Percentiles rank a stretch among this genome's conserved stretches.
Conservation (phyloP, 2,888 invertebrate genomes). For the Trimorus sp. region DNA sequence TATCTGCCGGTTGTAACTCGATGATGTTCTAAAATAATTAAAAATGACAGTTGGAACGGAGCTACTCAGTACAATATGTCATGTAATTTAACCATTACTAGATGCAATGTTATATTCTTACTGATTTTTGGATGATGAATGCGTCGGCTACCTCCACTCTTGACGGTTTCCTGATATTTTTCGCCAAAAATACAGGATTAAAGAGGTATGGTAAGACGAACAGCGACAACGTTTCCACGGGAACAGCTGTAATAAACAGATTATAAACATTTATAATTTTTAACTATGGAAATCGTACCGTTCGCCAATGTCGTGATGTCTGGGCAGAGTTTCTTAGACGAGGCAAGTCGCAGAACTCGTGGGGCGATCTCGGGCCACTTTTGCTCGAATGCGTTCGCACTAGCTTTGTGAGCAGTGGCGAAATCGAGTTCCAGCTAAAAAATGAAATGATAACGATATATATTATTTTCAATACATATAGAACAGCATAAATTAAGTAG, state of each 20-base stretch:
- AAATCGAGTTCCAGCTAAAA: background rate
- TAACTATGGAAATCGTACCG: no score
- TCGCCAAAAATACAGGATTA: slow-evolving; percentile 11
- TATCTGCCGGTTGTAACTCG: slow-evolving; percentile 6
- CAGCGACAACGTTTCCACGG: background rate
- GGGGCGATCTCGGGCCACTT: no score
- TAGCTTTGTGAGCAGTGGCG: no score
- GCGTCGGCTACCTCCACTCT: slow-evolving; percentile 19
- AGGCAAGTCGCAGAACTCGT: no score
- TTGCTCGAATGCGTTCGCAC: no score
- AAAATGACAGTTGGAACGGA: background rate
- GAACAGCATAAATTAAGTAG: no score
- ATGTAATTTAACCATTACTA: background rate
- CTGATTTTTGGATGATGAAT: slow-evolving; percentile 24
- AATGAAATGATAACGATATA: background rate
- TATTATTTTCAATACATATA: no score
- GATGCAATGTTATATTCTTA: background rate
- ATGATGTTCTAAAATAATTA: slow-evolving; percentile 12
- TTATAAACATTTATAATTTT: background rate
- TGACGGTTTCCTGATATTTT: slow-evolving; percentile 22
- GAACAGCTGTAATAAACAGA: background rate
- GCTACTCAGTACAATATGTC: background rate
- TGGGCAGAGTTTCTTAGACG: no score
- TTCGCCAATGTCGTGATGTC: no score
- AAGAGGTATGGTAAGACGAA: background rate